Evolutionary conservation across 2,113 vertebrate genomes (phyloP).

Genomic region (Cephalopholis sonnerati): DNA sequence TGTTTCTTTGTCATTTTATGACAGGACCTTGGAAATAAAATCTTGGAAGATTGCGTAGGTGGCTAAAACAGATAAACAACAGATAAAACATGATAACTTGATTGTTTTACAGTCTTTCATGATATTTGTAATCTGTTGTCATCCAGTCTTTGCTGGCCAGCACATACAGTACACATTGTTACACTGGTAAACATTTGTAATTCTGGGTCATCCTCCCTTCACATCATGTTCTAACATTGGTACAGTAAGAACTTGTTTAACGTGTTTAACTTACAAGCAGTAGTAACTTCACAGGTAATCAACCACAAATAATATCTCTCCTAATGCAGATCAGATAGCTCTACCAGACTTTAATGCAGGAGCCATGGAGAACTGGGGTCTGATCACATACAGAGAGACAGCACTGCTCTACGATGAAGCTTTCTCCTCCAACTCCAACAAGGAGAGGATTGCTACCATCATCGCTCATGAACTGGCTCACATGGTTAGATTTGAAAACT

Average conservation of each 20-base stretch:
- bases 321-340: slow-evolving; percentile 83
- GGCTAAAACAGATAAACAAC: background rate
- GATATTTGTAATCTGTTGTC: background rate
- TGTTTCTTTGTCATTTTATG: slow-evolving; percentile 6
- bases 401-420: slow-evolving; percentile 80
- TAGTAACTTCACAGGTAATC: background rate
- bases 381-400: slow-evolving; percentile 87
- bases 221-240: background rate
- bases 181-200: background rate
- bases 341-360: slow-evolving; percentile 86
- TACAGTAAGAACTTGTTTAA: background rate
- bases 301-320: background rate
- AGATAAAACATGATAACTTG: background rate
- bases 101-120: background rate
- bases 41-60: background rate
- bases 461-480: slow-evolving; percentile 87
- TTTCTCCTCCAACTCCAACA: slow-evolving; percentile 85
- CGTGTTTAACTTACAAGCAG: background rate
- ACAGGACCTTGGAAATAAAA: background rate
- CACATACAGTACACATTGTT: background rate
- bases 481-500: slow-evolving; percentile 76
- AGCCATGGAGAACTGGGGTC: slow-evolving; percentile 89
- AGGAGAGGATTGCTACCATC: slow-evolving; percentile 82
- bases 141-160: background rate
- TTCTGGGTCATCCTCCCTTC: background rate